phyloP scores from a whole-genome alignment of 2,113 vertebrate species.

The Zosterops pallidus region DNA sequence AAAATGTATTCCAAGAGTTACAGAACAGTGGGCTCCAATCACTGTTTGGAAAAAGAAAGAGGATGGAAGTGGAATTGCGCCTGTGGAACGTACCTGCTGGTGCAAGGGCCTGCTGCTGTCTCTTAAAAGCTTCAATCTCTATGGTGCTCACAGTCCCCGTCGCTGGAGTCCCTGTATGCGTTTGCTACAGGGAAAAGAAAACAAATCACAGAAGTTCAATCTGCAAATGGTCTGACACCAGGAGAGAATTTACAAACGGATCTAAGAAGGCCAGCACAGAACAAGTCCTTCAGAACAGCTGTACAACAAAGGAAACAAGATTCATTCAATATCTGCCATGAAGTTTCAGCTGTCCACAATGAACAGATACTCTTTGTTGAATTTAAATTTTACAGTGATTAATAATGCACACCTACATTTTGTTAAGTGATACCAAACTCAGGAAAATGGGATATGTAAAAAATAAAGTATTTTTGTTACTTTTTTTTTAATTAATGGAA shows the following conservation, averaged over 20 bases:
- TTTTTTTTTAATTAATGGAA: neutral
- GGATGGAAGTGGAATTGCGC: neutral
- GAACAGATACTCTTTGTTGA: fast-evolving
- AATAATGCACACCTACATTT: neutral
- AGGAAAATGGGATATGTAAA: neutral
- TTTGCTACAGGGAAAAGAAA: constrained; percentile 77
- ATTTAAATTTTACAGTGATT: neutral
- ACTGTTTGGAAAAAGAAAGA: neutral
- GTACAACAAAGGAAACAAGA: neutral
- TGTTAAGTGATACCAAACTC: neutral
- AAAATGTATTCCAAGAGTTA: neutral
- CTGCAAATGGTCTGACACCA: neutral
- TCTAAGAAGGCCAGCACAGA: neutral
- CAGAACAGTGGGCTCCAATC: neutral
- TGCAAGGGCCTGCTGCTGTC: constrained; percentile 88
- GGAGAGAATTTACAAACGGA: neutral
- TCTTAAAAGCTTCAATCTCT: constrained; percentile 94
- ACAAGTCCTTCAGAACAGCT: neutral
- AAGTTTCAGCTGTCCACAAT: neutral
- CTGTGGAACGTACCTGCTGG: constrained; percentile 83
- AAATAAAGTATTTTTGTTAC: neutral
- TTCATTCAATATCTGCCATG: neutral
- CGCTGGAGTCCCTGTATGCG: constrained; percentile 79
- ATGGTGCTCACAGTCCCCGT: constrained; percentile 79
- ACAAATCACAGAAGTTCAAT: constrained; percentile 40